Conservation (phyloP, 1,140 invertebrate genomes). For the Apis dorsata region DNA sequence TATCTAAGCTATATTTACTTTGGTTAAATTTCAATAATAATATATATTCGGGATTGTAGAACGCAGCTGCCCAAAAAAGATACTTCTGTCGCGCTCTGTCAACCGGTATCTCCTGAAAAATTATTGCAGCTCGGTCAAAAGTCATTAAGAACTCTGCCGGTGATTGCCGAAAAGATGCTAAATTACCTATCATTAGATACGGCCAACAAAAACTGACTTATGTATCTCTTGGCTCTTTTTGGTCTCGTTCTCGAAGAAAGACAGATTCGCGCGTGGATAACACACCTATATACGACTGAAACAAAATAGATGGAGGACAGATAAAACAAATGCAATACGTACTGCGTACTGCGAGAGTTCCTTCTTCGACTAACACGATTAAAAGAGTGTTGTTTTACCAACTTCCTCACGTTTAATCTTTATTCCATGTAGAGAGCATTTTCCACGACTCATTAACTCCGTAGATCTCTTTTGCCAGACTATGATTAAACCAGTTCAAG, state of each 20-base stretch:
- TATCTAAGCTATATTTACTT: background rate
- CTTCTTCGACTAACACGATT: background rate
- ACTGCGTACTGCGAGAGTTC: background rate
- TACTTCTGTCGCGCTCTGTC: conserved; percentile 4
- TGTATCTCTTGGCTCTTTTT: background rate
- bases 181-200: conserved; percentile 59
- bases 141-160: conserved; percentile 50
- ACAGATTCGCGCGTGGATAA: background rate
- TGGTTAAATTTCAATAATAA: background rate
- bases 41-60: background rate
- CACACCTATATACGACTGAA: background rate
- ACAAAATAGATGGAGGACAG: background rate
- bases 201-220: conserved; percentile 34
- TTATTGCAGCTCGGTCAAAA: conserved; percentile 29
- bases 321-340: background rate
- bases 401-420: background rate
- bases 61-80: conserved; percentile 25
- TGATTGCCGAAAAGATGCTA: conserved; percentile 45
- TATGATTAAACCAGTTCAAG: background rate
- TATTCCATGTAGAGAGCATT: background rate
- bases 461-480: background rate
- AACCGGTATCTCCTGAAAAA: conserved; percentile 31
- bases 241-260: conserved; percentile 6
- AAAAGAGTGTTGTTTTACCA: background rate
- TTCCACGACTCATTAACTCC: background rate